Conservation (phyloP, 2,797 vertebrate species). For the Sebastes kiyomatsui region DNA sequence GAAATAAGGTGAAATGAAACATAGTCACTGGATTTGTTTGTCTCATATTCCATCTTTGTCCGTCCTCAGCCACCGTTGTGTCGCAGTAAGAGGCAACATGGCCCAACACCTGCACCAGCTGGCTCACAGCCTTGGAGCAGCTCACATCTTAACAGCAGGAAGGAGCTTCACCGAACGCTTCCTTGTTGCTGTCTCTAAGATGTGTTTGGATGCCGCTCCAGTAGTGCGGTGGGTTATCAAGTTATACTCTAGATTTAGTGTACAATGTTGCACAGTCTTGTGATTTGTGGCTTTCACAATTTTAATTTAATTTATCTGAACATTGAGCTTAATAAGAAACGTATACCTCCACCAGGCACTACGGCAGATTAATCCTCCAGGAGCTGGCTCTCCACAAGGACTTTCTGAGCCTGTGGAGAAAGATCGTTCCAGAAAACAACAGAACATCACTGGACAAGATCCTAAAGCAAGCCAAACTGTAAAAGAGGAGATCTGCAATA, state of each 20-base stretch:
- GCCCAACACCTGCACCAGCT: neutral
- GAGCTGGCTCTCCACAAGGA: neutral
- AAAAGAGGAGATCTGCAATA: too few relatives aligned
- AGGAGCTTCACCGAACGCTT: neutral
- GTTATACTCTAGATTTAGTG: neutral
- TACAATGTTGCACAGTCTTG: neutral
- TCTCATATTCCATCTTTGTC: neutral
- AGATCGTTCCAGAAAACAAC: too few relatives aligned
- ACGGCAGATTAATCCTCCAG: neutral
- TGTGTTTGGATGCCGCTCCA: neutral
- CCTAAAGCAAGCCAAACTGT: too few relatives aligned
- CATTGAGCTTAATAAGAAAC: neutral
- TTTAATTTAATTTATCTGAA: neutral
- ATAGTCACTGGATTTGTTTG: neutral
- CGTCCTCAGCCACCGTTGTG: neutral
- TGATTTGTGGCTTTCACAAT: neutral
- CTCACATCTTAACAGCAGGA: neutral
- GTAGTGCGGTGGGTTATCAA: neutral
- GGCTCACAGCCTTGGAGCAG: neutral
- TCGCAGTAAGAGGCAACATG: neutral
- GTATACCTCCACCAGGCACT: too few relatives aligned
- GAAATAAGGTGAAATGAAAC: neutral
- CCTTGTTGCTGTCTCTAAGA: neutral
- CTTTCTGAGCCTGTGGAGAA: neutral
- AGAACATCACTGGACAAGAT: too few relatives aligned